phyloP scores from a whole-genome alignment of 2,888 invertebrate genomes.

The Melangyna quadrimaculata region DNA sequence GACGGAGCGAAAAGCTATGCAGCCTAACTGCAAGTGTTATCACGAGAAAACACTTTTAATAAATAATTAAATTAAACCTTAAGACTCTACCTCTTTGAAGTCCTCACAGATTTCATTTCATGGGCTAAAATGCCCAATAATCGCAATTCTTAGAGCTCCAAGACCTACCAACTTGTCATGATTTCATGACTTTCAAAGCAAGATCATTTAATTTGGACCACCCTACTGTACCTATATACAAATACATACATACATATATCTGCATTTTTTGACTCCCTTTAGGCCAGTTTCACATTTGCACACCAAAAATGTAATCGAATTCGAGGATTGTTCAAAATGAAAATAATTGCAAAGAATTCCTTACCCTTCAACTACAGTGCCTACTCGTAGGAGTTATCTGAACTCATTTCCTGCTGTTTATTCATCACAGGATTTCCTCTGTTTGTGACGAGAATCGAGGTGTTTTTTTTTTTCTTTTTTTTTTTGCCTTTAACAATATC shows the following conservation, averaged over 20 bases:
- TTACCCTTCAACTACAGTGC: neutral
- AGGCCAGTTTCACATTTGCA: neutral
- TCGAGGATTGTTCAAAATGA: constrained; percentile 49
- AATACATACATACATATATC: neutral
- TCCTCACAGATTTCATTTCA: too few species aligned
- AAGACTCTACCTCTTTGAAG: too few species aligned
- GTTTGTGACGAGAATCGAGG: neutral
- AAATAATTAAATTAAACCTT: too few species aligned
- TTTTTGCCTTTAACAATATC: neutral
- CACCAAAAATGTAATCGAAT: constrained; percentile 55
- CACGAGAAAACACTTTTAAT: too few species aligned
- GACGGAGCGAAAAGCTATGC: too few species aligned
- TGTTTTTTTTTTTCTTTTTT: neutral
- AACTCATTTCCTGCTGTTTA: constrained; percentile 42
- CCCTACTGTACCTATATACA: neutral
- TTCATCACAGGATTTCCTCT: neutral
- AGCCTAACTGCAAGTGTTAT: too few species aligned
- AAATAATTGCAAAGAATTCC: constrained; percentile 54
- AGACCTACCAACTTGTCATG: too few species aligned
- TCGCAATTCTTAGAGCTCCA: too few species aligned
- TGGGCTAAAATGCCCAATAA: too few species aligned
- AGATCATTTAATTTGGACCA: too few species aligned
- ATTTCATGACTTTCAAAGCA: too few species aligned
- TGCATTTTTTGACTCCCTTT: neutral
- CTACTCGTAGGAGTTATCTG: too few species aligned